Evolutionary conservation across 2,113 vertebrate species (phyloP).

Genomic region (Eonycteris spelaea): DNA sequence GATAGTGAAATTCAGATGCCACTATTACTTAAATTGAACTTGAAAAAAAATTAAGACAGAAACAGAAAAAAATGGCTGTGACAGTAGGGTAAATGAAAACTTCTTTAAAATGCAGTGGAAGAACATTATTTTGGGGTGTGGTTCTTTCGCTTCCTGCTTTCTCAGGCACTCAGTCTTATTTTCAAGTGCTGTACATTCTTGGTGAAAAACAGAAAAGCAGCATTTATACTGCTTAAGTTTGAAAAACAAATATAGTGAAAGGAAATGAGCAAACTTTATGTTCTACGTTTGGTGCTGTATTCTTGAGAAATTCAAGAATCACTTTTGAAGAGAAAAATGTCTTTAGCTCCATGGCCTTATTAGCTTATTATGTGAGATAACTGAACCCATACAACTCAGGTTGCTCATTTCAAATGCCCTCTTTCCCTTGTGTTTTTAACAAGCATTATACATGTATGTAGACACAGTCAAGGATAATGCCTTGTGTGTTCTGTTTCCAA

Average conservation of each 20-base stretch:
- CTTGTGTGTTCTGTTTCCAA: not conserved
- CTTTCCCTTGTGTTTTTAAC: not conserved
- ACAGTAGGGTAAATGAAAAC: not conserved
- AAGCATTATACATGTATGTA: not conserved
- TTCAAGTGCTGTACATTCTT: not conserved
- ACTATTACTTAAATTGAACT: not conserved
- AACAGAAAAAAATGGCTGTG: not conserved
- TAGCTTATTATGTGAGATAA: not conserved
- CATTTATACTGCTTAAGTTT: not conserved
- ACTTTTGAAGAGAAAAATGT: not conserved
- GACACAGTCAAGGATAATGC: not conserved
- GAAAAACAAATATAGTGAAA: not conserved
- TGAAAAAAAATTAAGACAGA: not conserved
- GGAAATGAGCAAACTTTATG: not conserved
- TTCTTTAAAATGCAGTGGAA: not conserved
- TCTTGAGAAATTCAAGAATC: conserved; percentile 14
- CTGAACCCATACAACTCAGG: not conserved
- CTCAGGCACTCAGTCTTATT: not conserved
- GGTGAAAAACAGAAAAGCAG: not conserved
- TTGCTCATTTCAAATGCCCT: not conserved
- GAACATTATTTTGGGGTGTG: not conserved
- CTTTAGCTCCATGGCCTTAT: not conserved
- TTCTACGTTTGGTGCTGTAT: not conserved
- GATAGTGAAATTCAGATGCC: not conserved
- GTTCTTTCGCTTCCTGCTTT: not conserved